These are phyloP conservation scores for Leptoteleia sp. DNA, from an alignment of 1,140 invertebrate genomes.

Conservation along the genomic window DNA sequence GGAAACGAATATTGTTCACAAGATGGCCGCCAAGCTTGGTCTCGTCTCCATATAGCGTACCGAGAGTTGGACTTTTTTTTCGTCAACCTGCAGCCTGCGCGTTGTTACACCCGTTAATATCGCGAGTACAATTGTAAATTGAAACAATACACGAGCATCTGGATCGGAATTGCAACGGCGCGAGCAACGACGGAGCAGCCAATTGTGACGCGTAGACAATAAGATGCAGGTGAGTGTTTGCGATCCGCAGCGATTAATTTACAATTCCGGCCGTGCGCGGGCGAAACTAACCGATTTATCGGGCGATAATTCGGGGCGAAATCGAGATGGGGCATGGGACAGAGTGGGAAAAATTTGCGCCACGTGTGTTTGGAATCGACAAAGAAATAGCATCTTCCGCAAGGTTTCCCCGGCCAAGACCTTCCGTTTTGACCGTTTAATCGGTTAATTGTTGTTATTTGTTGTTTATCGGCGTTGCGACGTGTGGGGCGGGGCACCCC, in stretches of 20 bases:
- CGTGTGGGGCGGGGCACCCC: neutral
- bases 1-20: constrained; percentile 37
- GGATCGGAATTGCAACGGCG: neutral
- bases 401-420: constrained; percentile 69
- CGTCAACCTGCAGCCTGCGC: too few species aligned
- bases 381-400: constrained; percentile 67
- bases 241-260: constrained; percentile 45
- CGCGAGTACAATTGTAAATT: too few species aligned
- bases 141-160: neutral
- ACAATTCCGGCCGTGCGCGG: too few species aligned
- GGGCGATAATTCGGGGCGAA: neutral
- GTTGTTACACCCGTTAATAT: too few species aligned
- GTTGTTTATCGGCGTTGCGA: neutral
- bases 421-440: constrained; percentile 55
- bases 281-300: too few species aligned
- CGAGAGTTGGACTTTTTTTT: constrained; percentile 21
- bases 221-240: constrained; percentile 80
- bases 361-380: constrained; percentile 78
- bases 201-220: constrained; percentile 77
- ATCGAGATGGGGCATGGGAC: neutral
- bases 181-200: constrained; percentile 1
- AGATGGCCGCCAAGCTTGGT: constrained; percentile 62
- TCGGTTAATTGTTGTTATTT: neutral
- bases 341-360: constrained; percentile 5
- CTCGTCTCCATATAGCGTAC: constrained; percentile 29